Evolutionary conservation across 1,140 invertebrate species (phyloP).

Genomic region (Forficula auricularia): DNA sequence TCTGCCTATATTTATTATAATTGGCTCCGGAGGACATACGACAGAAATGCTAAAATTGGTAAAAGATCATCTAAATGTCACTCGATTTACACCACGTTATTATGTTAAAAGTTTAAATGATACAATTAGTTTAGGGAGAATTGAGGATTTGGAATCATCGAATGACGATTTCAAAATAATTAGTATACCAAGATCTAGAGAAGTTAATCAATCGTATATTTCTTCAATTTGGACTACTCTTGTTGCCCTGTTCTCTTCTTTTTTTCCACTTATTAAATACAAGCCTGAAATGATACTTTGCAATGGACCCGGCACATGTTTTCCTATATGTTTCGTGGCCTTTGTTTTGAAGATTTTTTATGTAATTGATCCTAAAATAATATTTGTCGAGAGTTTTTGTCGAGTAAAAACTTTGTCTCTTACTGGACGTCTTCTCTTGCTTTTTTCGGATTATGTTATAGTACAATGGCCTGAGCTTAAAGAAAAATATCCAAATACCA

Average conservation of each 20-base stretch:
- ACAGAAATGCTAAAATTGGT: slow-evolving; percentile 69
- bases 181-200: slow-evolving; percentile 62
- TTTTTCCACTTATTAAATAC: slow-evolving; percentile 50
- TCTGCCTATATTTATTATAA: slow-evolving; percentile 35
- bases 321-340: slow-evolving; percentile 64
- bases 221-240: slow-evolving; percentile 63
- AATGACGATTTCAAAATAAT: slow-evolving; percentile 30
- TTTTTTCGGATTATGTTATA: slow-evolving; percentile 65
- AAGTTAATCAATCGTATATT: slow-evolving; percentile 72
- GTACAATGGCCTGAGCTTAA: slow-evolving; percentile 75
- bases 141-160: too few species aligned
- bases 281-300: slow-evolving; percentile 65
- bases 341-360: slow-evolving; percentile 47
- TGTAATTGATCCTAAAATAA: slow-evolving; percentile 49
- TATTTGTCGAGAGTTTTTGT: slow-evolving; percentile 91
- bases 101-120: slow-evolving; percentile 71
- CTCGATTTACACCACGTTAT: slow-evolving; percentile 44
- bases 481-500: slow-evolving; percentile 35
- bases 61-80: slow-evolving; percentile 31
- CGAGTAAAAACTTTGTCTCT: slow-evolving; percentile 75
- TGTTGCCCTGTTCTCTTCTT: slow-evolving; percentile 42
- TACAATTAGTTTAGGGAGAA: slow-evolving; percentile 47
- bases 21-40: slow-evolving; percentile 65
- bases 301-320: slow-evolving; percentile 91
- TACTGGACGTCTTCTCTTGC: slow-evolving; percentile 70